phyloP scores from a whole-genome alignment of 1,140 invertebrate genomes.

The Penaeus indicus region DNA sequence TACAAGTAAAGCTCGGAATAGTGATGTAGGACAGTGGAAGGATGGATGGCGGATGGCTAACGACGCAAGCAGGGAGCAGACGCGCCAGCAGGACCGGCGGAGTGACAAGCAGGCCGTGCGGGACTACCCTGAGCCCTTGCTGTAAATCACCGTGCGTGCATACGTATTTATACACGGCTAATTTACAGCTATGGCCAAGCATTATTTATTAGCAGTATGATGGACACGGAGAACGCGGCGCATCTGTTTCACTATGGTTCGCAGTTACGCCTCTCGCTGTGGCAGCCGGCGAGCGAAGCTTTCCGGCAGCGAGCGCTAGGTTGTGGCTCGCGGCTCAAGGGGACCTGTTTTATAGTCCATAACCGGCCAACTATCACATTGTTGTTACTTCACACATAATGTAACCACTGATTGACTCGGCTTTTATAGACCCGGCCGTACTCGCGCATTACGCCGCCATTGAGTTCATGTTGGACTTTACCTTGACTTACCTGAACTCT shows the following conservation, averaged over 20 bases:
- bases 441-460: conserved; percentile 16
- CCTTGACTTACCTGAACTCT: too few species aligned
- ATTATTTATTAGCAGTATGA: conserved; percentile 55
- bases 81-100: neutral
- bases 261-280: neutral
- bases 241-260: neutral
- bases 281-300: conserved; percentile 33
- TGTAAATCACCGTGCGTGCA: conserved; percentile 45
- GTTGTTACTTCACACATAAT: conserved; percentile 63
- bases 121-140: neutral
- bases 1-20: too few species aligned
- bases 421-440: conserved; percentile 39
- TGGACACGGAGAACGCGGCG: conserved; percentile 25
- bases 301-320: neutral
- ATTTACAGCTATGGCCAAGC: conserved; percentile 49
- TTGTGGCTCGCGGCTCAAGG: conserved; percentile 22
- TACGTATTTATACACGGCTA: conserved; percentile 45
- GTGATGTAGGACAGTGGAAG: too few species aligned
- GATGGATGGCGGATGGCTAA: too few species aligned
- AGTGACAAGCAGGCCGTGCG: neutral
- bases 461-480: neutral
- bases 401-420: conserved; percentile 58
- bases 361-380: conserved; percentile 57
- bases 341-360: conserved; percentile 62
- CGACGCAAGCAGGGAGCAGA: neutral